These are phyloP conservation scores for Aramus guarauna DNA, from an alignment of 2,113 vertebrate species.

Conservation along the genomic window DNA sequence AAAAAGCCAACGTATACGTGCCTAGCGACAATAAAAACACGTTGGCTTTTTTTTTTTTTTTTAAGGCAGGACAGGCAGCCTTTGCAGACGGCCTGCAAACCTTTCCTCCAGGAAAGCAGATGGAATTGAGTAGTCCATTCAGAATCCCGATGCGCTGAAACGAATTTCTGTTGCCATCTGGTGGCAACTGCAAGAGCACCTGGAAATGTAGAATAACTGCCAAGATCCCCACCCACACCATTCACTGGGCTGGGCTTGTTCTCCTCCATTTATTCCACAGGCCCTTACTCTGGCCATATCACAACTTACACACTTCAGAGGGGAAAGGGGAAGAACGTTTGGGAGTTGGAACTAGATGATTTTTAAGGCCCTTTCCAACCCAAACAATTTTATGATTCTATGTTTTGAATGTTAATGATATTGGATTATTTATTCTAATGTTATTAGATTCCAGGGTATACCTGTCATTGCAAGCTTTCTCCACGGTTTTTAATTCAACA, in stretches of 20 bases:
- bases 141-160: neutral
- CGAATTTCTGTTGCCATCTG: constrained; percentile 56
- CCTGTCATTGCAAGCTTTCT: neutral
- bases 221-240: neutral
- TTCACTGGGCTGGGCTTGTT: neutral
- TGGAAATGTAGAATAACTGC: neutral
- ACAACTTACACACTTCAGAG: neutral
- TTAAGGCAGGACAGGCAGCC: neutral
- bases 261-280: neutral
- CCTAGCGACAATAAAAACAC: neutral
- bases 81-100: neutral
- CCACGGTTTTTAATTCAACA: neutral
- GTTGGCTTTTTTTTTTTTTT: too few species aligned
- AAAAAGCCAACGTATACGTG: neutral
- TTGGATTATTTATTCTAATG: neutral
- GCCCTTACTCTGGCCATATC: neutral
- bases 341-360: too few species aligned
- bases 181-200: neutral
- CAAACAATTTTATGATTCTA: too few species aligned
- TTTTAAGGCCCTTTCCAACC: too few species aligned
- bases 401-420: neutral
- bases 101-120: neutral
- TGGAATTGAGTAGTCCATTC: neutral
- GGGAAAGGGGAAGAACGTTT: neutral
- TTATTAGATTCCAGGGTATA: neutral